Conservation (phyloP, 2,797 vertebrate species). For the Liparis tanakae region DNA sequence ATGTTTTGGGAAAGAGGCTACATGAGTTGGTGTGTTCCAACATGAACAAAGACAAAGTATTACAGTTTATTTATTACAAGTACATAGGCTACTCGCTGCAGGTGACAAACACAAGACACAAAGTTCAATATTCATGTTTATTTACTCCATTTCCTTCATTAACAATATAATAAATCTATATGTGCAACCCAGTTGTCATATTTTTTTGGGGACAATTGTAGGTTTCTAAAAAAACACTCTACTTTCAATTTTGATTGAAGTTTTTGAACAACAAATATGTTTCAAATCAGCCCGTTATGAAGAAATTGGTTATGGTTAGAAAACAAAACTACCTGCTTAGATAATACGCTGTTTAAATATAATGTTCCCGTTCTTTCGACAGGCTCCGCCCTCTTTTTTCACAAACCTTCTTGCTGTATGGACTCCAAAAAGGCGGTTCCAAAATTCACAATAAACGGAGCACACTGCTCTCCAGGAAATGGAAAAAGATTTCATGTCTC, state of each 20-base stretch:
- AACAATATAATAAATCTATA: not conserved
- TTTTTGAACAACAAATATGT: not conserved
- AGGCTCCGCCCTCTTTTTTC: not conserved
- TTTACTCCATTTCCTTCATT: not conserved
- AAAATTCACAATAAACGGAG: no score
- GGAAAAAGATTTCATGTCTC: no score
- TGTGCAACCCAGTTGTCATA: not conserved
- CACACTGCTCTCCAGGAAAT: no score
- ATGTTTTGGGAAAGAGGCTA: not conserved
- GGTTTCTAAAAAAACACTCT: not conserved
- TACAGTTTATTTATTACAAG: no score
- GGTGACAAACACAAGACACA: not conserved
- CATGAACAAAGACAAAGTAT: not conserved
- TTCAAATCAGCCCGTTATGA: not conserved
- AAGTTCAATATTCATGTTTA: no score
- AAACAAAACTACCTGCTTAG: not conserved
- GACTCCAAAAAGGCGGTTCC: no score
- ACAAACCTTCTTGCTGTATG: not conserved
- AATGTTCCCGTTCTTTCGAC: not conserved
- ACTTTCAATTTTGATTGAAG: not conserved
- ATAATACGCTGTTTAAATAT: not conserved
- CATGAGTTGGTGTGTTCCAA: not conserved
- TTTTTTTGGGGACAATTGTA: not conserved
- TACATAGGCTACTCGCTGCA: not conserved
- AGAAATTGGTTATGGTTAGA: not conserved